Evolutionary conservation across 2,888 invertebrate genomes (phyloP).

Genomic region (Eupithecia tripunctaria): DNA sequence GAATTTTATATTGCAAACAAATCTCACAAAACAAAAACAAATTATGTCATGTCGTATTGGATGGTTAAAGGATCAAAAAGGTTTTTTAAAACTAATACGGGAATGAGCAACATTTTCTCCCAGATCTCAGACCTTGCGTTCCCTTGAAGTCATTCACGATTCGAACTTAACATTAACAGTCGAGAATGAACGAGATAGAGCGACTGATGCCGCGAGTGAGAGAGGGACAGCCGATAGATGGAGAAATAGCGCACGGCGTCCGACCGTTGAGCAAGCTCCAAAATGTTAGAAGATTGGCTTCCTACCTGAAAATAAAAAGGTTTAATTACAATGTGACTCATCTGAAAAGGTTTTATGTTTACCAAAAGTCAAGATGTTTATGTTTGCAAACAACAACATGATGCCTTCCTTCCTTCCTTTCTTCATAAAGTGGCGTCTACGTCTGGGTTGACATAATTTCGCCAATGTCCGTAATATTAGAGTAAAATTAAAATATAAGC

Average conservation of each 20-base stretch:
- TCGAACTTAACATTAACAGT: slow-evolving; percentile 60
- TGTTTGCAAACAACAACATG: too few species aligned
- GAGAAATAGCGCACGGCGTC: slow-evolving; percentile 55
- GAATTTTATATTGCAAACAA: slow-evolving; percentile 48
- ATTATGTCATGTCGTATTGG: slow-evolving; percentile 75
- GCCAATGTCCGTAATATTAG: too few species aligned
- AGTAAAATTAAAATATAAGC: too few species aligned
- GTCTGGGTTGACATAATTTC: too few species aligned
- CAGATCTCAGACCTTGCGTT: slow-evolving; percentile 46
- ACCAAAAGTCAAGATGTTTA: too few species aligned
- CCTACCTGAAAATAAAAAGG: slow-evolving; percentile 53
- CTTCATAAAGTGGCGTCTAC: too few species aligned
- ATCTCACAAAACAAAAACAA: slow-evolving; percentile 53
- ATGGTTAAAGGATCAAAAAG: slow-evolving; percentile 62
- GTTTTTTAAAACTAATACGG: slow-evolving; percentile 48
- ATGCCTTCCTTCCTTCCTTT: too few species aligned
- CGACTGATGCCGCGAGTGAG: slow-evolving; percentile 68
- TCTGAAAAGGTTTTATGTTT: neutral
- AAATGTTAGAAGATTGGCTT: slow-evolving; percentile 61
- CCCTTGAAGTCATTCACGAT: slow-evolving; percentile 53
- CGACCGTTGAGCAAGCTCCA: slow-evolving; percentile 59
- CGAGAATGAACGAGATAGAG: slow-evolving; percentile 71
- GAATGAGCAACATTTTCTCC: slow-evolving; percentile 58
- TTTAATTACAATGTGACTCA: neutral
- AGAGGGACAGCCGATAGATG: slow-evolving; percentile 76